Evolutionary conservation across 2,888 invertebrate genomes (phyloP).

Genomic region (Drosophila gaucha): DNA sequence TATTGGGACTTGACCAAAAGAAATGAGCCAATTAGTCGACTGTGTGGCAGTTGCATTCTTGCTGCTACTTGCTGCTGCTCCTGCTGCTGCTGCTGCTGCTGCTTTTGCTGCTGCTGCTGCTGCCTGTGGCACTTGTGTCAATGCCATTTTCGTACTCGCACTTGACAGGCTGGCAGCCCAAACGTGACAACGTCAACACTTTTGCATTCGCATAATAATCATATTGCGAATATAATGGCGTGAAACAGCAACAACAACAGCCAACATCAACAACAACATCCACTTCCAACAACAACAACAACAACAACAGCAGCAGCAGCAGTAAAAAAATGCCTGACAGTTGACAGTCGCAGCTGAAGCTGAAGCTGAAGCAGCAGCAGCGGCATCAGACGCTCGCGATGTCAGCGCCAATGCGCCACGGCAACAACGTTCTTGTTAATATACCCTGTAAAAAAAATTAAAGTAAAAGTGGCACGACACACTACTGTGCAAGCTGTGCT

Average conservation of each 20-base stretch:
- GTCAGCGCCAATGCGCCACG: constrained; percentile 45
- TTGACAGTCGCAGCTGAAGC: constrained; percentile 72
- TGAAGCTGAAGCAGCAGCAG: constrained; percentile 24
- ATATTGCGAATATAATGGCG: constrained; percentile 76
- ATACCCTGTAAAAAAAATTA: constrained; percentile 12
- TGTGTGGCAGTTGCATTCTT: constrained; percentile 38
- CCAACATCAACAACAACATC: constrained; percentile 44
- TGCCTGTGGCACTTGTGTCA: constrained; percentile 53
- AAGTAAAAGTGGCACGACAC: no score
- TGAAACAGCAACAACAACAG: constrained; percentile 61
- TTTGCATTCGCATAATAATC: constrained; percentile 77
- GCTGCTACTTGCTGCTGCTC: constrained; percentile 13
- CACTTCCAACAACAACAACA: constrained; percentile 41
- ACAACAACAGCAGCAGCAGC: constrained; percentile 33
- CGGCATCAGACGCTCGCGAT: constrained; percentile 40
- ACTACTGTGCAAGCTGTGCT: no score
- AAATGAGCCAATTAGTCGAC: constrained; percentile 57
- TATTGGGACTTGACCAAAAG: constrained; percentile 25
- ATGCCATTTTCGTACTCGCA: constrained; percentile 53
- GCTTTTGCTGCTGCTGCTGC: constrained; percentile 9
- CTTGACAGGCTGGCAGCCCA: constrained; percentile 68
- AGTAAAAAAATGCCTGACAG: constrained; percentile 62
- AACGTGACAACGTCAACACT: constrained; percentile 80
- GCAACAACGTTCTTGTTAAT: constrained; percentile 37
- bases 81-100: constrained; percentile 21